These are phyloP conservation scores for Melanogrammus aeglefinus DNA, from an alignment of 2,797 vertebrate genomes.

Conservation along the genomic window DNA sequence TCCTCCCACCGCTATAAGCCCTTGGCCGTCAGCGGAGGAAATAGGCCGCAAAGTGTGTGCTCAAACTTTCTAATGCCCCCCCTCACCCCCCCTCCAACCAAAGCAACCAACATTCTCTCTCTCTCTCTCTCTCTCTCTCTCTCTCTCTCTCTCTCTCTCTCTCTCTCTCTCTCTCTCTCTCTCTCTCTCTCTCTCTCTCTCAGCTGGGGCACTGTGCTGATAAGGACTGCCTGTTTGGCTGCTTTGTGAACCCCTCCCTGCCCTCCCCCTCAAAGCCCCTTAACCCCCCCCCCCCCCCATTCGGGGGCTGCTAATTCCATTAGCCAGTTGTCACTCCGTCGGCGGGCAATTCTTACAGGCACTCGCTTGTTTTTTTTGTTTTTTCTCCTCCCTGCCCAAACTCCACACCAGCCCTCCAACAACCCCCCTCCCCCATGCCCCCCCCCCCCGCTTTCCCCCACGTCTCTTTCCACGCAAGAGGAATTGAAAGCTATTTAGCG, in stretches of 20 bases:
- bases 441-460: constrained; percentile 55
- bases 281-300: constrained; percentile 19
- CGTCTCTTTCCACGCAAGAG: constrained; percentile 70
- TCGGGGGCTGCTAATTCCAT: constrained; percentile 44
- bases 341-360: constrained; percentile 36
- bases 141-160: not conserved
- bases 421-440: constrained; percentile 5
- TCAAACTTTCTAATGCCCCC: constrained; percentile 36
- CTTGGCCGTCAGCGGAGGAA: constrained; percentile 57
- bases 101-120: not conserved
- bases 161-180: not conserved
- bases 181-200: not conserved
- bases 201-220: constrained; percentile 40
- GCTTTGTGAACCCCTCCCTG: constrained; percentile 25
- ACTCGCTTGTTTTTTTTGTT: constrained; percentile 26
- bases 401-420: too few species aligned
- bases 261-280: constrained; percentile 13
- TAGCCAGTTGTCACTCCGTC: constrained; percentile 50
- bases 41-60: constrained; percentile 49
- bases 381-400: constrained; percentile 33
- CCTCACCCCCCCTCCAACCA: too few species aligned
- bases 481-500: constrained; percentile 80
- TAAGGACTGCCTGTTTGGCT: constrained; percentile 51
- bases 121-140: not conserved
- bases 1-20: constrained; percentile 45